phyloP scores from a whole-genome alignment of 2,888 invertebrate genomes.

The Beris chalybata region DNA sequence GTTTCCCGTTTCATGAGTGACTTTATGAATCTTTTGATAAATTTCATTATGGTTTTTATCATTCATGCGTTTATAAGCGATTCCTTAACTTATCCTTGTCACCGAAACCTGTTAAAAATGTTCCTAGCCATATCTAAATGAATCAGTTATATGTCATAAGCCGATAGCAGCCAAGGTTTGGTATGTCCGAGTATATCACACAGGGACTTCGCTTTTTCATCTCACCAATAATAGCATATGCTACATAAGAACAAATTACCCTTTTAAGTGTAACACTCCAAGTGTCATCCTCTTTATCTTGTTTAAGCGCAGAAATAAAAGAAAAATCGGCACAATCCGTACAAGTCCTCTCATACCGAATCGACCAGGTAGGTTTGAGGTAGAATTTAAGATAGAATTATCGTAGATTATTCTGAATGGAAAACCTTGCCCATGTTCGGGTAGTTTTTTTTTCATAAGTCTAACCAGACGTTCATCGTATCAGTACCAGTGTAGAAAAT shows the following conservation, averaged over 20 bases:
- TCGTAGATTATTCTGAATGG: constrained; percentile 23
- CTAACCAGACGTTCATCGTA: neutral
- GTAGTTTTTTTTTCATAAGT: neutral
- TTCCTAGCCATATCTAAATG: neutral
- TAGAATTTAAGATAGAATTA: neutral
- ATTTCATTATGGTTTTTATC: neutral
- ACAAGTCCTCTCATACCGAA: neutral
- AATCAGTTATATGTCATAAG: constrained; percentile 17
- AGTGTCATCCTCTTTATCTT: constrained; percentile 32
- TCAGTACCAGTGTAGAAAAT: neutral
- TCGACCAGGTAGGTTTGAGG: too few relatives aligned
- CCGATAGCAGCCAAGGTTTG: constrained; percentile 21
- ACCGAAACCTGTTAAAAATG: neutral
- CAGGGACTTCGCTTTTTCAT: constrained; percentile 21
- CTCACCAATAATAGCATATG: neutral
- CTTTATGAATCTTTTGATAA: too few relatives aligned
- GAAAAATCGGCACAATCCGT: constrained; percentile 24
- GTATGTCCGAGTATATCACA: constrained; percentile 19
- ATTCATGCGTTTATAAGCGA: neutral
- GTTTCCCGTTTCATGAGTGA: too few relatives aligned
- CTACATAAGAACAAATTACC: constrained; percentile 39
- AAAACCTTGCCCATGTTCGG: constrained; percentile 12
- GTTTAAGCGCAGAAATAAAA: constrained; percentile 27
- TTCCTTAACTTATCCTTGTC: neutral
- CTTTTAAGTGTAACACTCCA: constrained; percentile 40